Conservation (phyloP, 1,140 invertebrate species). For the Papilio xuthus region DNA sequence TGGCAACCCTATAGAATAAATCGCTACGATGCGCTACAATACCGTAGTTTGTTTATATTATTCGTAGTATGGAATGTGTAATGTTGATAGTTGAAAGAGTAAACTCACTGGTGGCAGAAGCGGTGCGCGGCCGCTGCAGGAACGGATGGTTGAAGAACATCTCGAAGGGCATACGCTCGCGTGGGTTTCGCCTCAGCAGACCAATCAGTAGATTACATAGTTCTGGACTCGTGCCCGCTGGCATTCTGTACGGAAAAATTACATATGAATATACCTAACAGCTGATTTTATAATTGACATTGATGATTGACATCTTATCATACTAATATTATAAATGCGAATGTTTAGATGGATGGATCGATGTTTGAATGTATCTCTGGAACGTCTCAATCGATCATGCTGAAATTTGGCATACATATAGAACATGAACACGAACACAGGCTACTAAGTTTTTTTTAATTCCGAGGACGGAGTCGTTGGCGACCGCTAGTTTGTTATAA, state of each 20-base stretch:
- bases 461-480: no score
- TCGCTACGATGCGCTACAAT: neutral
- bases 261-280: neutral
- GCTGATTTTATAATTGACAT: neutral
- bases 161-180: conserved; percentile 97
- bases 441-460: no score
- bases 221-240: conserved; percentile 94
- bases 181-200: conserved; percentile 95
- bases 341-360: no score
- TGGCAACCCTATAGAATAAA: neutral
- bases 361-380: no score
- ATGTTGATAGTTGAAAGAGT: neutral
- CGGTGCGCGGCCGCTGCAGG: conserved; percentile 86
- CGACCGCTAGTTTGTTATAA: no score
- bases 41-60: conserved; percentile 23
- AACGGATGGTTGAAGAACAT: conserved; percentile 97
- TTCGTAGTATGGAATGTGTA: neutral
- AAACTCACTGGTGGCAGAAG: conserved; percentile 70
- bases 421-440: no score
- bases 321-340: no score
- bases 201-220: conserved; percentile 93
- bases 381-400: no score
- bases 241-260: conserved; percentile 87
- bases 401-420: no score
- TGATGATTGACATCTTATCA: neutral